Evolutionary conservation across 2,797 vertebrate species (phyloP), one percentile per base, ranked within the genome.

Genomic region (Sebastes jordani): DNA sequence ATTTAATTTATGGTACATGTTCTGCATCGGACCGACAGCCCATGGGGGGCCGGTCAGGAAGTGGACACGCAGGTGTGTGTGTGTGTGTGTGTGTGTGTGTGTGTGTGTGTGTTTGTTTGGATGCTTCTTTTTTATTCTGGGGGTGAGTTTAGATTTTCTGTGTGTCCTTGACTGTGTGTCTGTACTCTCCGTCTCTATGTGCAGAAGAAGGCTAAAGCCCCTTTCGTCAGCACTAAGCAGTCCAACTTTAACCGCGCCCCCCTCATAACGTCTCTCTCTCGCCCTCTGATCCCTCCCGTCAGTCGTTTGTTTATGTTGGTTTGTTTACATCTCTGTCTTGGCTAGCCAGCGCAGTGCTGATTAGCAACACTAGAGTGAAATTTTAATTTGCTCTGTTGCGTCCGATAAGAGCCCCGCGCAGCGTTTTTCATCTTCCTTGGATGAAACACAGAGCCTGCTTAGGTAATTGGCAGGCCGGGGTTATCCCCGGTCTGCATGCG

Each of bases 351-450:
- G 27, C 90, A 38, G 65, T 61, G 81, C 93, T 95, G 95, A 95
- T 96, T 94, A 96, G 93, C 90, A 92, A 86, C 88, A 91, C 92
- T 79, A 89, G 91, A 93, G 91, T 92, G 91, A 93, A 92, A 94
- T 95, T 95, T 94, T 94, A 94, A 96, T 96, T 95, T 96, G 93
- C 94, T 95, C 93, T 93, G 93, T 95, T 94, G 92, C 74, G 86
- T 85, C 89, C 82, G 94, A 95, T 96, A 95, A 96, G 91, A 86
- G 85, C 83, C 83, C 83, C 0, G 74, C 60, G 38, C 91, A 65
- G 85, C 73, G 42, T 92, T 93, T 95, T 95, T 93, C 90, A 94
- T 95, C 95, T 94, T 91, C 71, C 74, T 74, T 60, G 91, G 93
- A 95, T 94, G 91, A 95, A 94, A 94, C 91, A 23, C 83, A 73